Conservation (phyloP, 2,797 vertebrate genomes). For the Gadopsis marmoratus region DNA sequence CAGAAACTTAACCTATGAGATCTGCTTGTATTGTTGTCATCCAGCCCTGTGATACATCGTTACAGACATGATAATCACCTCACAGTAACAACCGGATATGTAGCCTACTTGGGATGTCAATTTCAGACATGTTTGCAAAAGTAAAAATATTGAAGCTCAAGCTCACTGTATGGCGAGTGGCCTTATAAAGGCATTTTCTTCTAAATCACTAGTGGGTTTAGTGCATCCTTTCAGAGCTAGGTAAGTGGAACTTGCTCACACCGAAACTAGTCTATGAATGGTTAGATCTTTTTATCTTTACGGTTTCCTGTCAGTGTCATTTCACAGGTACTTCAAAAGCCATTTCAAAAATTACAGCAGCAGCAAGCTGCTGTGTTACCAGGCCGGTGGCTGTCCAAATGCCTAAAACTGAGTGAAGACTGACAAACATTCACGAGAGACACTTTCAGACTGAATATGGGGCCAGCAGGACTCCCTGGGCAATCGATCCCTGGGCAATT, state of each 20-base stretch:
- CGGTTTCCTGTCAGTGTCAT: not conserved
- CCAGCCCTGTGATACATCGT: not conserved
- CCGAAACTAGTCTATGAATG: not conserved
- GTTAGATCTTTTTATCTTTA: not conserved
- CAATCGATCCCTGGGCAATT: conserved; percentile 18
- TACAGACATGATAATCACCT: not conserved
- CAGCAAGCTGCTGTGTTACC: not conserved
- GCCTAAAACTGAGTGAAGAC: not conserved
- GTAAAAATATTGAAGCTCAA: not conserved
- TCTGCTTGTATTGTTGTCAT: not conserved
- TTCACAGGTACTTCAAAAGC: not conserved
- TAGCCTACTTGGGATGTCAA: not conserved
- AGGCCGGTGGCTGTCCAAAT: not conserved
- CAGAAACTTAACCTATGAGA: not conserved
- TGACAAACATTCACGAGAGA: conserved; percentile 7
- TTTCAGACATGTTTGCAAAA: not conserved
- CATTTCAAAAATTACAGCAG: not conserved
- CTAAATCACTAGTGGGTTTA: not conserved
- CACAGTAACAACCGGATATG: not conserved
- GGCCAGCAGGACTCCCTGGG: conserved; percentile 28
- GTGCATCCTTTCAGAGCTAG: not conserved
- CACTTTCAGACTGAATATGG: not conserved
- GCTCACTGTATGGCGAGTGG: not conserved
- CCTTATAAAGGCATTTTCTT: not conserved
- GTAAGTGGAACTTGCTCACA: conserved; percentile 6